Evolutionary conservation across 2,113 vertebrate species (phyloP).

Genomic region (Amphiprion ocellaris): DNA sequence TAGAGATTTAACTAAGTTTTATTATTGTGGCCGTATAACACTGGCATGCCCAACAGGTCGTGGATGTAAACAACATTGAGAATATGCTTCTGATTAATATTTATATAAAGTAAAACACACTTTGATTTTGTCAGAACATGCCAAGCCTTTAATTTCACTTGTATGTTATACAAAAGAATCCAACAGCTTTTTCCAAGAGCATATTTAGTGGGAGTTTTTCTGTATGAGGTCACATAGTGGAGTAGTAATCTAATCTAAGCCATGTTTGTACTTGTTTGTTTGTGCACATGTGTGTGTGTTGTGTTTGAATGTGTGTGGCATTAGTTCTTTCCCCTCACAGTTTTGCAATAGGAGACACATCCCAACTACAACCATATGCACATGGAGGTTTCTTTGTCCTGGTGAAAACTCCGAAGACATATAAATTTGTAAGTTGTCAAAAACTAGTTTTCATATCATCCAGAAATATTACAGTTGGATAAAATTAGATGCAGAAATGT

Average conservation of each 20-base stretch:
- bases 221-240: neutral
- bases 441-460: neutral
- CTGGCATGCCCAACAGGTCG: slow-evolving; percentile 59
- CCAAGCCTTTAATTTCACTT: no score
- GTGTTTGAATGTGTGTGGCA: slow-evolving; percentile 44
- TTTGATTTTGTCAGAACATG: no score
- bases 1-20: neutral
- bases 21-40: neutral
- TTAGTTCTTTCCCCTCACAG: slow-evolving; percentile 94
- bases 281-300: slow-evolving; percentile 7
- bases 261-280: neutral
- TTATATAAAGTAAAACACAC: neutral
- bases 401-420: slow-evolving; percentile 91
- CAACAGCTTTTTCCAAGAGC: neutral
- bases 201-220: neutral
- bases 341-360: slow-evolving; percentile 93
- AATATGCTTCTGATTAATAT: neutral
- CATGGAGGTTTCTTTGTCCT: slow-evolving; percentile 94
- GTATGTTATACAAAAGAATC: neutral
- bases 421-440: slow-evolving; percentile 91
- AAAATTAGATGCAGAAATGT: neutral
- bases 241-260: neutral
- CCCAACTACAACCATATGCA: slow-evolving; percentile 88
- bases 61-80: slow-evolving; percentile 63
- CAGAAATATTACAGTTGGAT: neutral